Percentiles rank a stretch among this genome's conserved stretches.
phyloP scores from a whole-genome alignment of 1,140 invertebrate species.

The Sycophila sp. region DNA sequence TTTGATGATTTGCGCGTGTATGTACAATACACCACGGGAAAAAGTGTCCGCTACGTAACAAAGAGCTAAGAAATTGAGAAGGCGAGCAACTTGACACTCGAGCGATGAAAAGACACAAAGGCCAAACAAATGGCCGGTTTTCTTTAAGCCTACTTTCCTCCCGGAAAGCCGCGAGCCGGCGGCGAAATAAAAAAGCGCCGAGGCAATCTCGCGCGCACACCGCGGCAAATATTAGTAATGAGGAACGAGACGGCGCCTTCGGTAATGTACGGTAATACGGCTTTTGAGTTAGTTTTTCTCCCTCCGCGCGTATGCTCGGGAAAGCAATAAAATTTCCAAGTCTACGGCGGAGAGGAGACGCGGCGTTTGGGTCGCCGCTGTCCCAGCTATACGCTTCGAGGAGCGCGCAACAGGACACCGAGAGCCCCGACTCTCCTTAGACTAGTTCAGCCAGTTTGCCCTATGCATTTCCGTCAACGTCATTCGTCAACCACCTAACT shows the following conservation, averaged over 20 bases:
- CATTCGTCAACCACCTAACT: conserved; percentile 36
- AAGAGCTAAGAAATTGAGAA: too few species aligned
- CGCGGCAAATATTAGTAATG: not conserved
- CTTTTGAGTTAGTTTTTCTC: not conserved
- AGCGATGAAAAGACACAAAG: too few species aligned
- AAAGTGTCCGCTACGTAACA: too few species aligned
- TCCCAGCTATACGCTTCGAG: conserved; percentile 42
- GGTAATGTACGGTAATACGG: not conserved
- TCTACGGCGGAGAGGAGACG: not conserved
- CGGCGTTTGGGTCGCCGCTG: conserved; percentile 35
- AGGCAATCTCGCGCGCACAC: too few species aligned
- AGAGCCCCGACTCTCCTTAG: conserved; percentile 42
- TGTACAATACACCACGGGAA: too few species aligned
- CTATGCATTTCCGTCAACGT: conserved; percentile 39
- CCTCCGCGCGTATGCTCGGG: not conserved
- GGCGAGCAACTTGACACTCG: too few species aligned
- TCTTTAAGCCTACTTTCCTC: not conserved
- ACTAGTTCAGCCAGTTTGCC: conserved; percentile 51
- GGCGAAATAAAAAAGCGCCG: not conserved
- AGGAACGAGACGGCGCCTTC: not conserved
- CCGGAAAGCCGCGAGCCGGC: too few species aligned
- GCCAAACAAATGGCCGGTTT: not conserved
- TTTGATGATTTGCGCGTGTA: too few species aligned
- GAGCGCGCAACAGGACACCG: conserved; percentile 41
- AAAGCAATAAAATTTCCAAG: not conserved